Evolutionary conservation across 2,888 invertebrate species (phyloP).

Genomic region (Cryptophagus acutangulus): DNA sequence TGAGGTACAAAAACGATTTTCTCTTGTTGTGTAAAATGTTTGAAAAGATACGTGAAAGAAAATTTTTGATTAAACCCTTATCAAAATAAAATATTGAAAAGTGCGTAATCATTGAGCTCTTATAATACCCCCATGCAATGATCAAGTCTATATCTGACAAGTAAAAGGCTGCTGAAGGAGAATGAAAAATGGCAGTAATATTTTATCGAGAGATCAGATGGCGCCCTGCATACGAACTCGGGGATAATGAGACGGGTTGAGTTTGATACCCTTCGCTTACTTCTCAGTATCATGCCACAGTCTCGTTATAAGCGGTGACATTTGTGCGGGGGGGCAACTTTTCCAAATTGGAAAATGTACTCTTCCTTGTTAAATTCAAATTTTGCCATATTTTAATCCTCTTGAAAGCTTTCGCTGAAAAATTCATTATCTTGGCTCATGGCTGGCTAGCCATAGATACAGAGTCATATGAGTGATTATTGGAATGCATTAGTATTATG

Average conservation of each 20-base stretch:
- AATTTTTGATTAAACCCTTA: slow-evolving; percentile 1
- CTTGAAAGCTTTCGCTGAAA: no score
- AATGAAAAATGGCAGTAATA: slow-evolving; percentile 50
- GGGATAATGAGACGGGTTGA: slow-evolving; percentile 49
- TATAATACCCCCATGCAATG: slow-evolving; percentile 43
- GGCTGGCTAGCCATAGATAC: no score
- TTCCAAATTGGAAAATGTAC: slow-evolving; percentile 27
- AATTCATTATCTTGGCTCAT: no score
- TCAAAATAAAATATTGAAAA: slow-evolving; percentile 31
- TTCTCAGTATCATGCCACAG: slow-evolving; percentile 33
- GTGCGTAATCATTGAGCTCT: slow-evolving; percentile 41
- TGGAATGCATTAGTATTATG: no score
- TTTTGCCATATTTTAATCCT: no score
- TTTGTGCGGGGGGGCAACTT: slow-evolving; percentile 23
- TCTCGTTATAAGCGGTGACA: slow-evolving; percentile 36
- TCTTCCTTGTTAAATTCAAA: no score
- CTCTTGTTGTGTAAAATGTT: no score
- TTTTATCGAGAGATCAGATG: slow-evolving; percentile 51
- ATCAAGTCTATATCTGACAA: slow-evolving; percentile 48
- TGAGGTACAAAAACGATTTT: no score
- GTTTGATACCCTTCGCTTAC: slow-evolving; percentile 44
- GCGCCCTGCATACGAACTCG: slow-evolving; percentile 49
- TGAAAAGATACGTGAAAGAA: slow-evolving; percentile 2
- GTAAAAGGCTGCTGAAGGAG: slow-evolving; percentile 47
- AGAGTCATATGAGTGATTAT: no score